These are phyloP conservation scores for Hemithea aestivaria DNA, from an alignment of 2,888 invertebrate genomes.

Conservation along the genomic window DNA sequence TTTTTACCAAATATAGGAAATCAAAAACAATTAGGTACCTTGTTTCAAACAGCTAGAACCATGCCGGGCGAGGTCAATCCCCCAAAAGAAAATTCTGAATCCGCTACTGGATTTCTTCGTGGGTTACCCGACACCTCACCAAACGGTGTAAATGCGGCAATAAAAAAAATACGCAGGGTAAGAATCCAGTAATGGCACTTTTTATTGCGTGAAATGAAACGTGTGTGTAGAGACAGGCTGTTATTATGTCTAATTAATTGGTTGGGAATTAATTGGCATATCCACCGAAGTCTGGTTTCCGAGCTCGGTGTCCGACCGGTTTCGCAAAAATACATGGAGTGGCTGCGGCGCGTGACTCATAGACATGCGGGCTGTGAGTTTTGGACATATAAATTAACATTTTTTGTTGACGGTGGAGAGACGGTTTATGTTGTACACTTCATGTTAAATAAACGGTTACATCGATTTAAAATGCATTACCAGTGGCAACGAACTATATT, in stretches of 20 bases:
- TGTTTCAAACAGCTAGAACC: too few species aligned
- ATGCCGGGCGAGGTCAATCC: too few species aligned
- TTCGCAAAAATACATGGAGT: slow-evolving; percentile 39
- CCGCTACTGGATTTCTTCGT: not conserved
- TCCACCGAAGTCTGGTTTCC: slow-evolving; percentile 31
- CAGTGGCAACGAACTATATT: too few species aligned
- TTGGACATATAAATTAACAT: slow-evolving; percentile 37
- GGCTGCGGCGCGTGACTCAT: slow-evolving; percentile 42
- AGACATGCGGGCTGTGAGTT: slow-evolving; percentile 31
- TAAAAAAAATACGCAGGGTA: slow-evolving; percentile 21
- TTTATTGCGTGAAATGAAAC: slow-evolving; percentile 15
- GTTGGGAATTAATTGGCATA: slow-evolving; percentile 34
- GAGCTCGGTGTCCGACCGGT: slow-evolving; percentile 37
- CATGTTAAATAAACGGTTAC: too few species aligned
- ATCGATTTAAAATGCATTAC: too few species aligned
- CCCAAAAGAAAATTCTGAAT: too few species aligned
- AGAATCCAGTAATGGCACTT: slow-evolving; percentile 10
- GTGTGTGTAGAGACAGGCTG: slow-evolving; percentile 15
- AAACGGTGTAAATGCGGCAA: slow-evolving; percentile 23
- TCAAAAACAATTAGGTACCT: too few species aligned
- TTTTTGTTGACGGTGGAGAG: slow-evolving; percentile 15
- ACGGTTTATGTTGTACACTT: too few species aligned
- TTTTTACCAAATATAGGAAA: too few species aligned
- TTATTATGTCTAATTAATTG: slow-evolving; percentile 35
- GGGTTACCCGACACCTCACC: slow-evolving; percentile 21